Evolutionary conservation across 1,140 invertebrate species (phyloP), one percentile per base, ranked within the genome.

Genomic region (Drosophila repleta): DNA sequence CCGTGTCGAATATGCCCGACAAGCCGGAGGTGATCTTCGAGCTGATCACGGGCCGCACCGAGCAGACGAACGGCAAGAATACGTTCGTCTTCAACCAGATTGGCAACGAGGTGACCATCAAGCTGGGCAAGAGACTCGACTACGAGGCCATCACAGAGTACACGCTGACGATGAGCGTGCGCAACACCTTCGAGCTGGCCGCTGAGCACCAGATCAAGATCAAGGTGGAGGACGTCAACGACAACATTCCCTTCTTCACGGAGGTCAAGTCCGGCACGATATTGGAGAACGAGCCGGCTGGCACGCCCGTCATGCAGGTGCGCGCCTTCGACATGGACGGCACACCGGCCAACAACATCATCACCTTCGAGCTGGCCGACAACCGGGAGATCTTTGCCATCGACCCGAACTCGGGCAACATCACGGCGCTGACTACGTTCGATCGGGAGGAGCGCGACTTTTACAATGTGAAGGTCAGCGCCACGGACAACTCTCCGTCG

Each of bases 271-370:
- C 94, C 48, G 97, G 96, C 2, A 96, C 94, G 91, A 96, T 97
- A 4, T 90, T 96, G 71, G 97, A 97, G 93, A 97, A 97, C 90
- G 96, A 98, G 91, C 93, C 93, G 2, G 90, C 93, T 0, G 96
- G 96, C 13, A 96, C 96, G 4, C 93, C 94, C 0, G 97, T 98
- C 1, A 96, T 97, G 94, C 95, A 97, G 91, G 96, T 98, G 6
- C 92, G 94, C 78, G 97, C 97, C 4, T 95, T 96, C 48, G 98
- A 99, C 91, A 94, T 94, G 60, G 98, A 99, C 89, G 96, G 96
- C 1, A 97, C 96, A 8, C 92, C 94, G 15, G 95, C 94, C 0
- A 95, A 97, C 83, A 97, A 97, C 90, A 95, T 96, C 93, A 95
- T 97, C 0, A 95, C 94, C 0, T 97, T 97, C 79, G 94, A 95